Conservation (phyloP, 2,113 vertebrate species). For the Myotis brandtii region DNA sequence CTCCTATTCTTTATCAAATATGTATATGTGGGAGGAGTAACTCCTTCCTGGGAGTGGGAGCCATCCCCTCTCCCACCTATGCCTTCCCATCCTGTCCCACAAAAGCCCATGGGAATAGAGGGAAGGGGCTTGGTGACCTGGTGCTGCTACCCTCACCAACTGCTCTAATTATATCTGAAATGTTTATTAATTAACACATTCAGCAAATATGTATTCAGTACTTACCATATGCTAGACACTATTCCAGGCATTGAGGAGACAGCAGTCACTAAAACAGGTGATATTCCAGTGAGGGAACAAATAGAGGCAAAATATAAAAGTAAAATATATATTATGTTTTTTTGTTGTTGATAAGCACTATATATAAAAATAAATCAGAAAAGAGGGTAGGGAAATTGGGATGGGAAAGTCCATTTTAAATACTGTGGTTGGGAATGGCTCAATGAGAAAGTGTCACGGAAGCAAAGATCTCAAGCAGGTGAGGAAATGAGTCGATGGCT, state of each 20-base stretch:
- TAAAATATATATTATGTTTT: background rate
- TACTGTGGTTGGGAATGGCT: background rate
- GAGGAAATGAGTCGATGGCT: background rate
- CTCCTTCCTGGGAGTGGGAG: background rate
- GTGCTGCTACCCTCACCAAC: background rate
- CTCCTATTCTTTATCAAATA: background rate
- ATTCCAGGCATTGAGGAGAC: background rate
- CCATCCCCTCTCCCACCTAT: background rate
- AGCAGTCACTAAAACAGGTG: constrained; percentile 5
- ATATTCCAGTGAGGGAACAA: background rate
- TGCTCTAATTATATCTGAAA: background rate
- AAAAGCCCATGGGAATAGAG: background rate
- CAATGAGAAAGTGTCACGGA: background rate
- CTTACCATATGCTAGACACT: background rate
- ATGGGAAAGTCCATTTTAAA: background rate
- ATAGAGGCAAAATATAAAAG: background rate
- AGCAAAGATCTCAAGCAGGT: background rate
- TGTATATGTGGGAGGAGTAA: background rate
- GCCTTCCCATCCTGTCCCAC: background rate
- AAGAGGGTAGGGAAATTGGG: background rate
- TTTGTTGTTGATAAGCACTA: background rate
- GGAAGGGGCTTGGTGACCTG: background rate
- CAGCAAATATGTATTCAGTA: background rate
- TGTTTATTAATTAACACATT: constrained; percentile 1
- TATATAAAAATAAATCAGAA: background rate